Conservation (phyloP, 2,113 vertebrate species). For the Nothocercus nigrocapillus region DNA sequence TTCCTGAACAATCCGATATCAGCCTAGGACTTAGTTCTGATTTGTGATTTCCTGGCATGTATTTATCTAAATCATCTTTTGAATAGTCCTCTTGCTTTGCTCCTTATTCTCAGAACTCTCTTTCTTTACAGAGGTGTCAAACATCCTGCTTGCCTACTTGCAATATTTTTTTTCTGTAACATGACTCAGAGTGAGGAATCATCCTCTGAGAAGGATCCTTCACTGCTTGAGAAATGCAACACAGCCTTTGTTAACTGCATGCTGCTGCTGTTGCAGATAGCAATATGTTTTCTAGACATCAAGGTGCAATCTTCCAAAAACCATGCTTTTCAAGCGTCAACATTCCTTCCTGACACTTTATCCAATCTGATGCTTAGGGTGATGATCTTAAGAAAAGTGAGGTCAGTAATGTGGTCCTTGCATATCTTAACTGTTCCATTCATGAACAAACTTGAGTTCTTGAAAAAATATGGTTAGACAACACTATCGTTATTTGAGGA, state of each 20-base stretch:
- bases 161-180: neutral
- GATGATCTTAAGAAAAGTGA: neutral
- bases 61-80: neutral
- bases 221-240: neutral
- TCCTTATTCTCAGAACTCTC: neutral
- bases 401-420: neutral
- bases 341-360: neutral
- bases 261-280: neutral
- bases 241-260: neutral
- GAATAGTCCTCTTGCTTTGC: neutral
- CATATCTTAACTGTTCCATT: neutral
- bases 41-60: neutral
- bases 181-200: neutral
- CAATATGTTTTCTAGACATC: neutral
- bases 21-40: neutral
- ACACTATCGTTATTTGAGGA: neutral
- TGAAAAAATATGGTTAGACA: neutral
- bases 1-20: neutral
- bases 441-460: neutral
- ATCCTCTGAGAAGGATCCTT: neutral
- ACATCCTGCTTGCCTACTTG: neutral
- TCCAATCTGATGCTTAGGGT: neutral
- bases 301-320: neutral
- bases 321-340: neutral
- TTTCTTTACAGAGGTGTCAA: neutral